A percentile compares a stretch with the other conserved stretches of the same genome.
These are phyloP conservation scores for Syrista parreyssii DNA, from an alignment of 2,888 invertebrate species.

Conservation along the genomic window DNA sequence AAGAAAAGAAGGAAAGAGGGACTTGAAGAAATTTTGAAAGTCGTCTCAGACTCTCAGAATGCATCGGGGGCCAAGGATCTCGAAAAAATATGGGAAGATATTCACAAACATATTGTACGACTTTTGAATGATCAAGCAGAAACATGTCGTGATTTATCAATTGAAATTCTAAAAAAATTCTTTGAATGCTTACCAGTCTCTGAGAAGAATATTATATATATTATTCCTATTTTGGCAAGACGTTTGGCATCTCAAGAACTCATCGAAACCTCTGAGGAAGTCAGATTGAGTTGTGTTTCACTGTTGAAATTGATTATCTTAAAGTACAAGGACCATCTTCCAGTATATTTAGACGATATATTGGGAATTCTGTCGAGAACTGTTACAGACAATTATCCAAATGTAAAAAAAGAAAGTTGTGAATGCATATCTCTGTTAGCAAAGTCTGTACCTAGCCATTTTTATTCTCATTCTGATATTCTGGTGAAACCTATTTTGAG, in stretches of 20 bases:
- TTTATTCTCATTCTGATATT: slow-evolving; percentile 80
- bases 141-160: slow-evolving; percentile 72
- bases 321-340: slow-evolving; percentile 73
- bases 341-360: slow-evolving; percentile 80
- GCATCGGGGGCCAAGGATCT: slow-evolving; percentile 64
- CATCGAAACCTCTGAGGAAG: slow-evolving; percentile 81
- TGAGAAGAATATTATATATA: slow-evolving; percentile 79
- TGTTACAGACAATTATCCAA: slow-evolving; percentile 81
- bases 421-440: slow-evolving; percentile 77
- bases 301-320: slow-evolving; percentile 76
- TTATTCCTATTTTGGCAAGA: slow-evolving; percentile 80
- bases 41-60: slow-evolving; percentile 64
- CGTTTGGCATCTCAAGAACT: slow-evolving; percentile 83
- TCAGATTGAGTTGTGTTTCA: slow-evolving; percentile 76
- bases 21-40: slow-evolving; percentile 68
- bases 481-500: slow-evolving; percentile 79
- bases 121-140: slow-evolving; percentile 72
- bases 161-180: slow-evolving; percentile 70
- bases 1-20: slow-evolving; percentile 71
- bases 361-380: slow-evolving; percentile 79
- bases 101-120: slow-evolving; percentile 66
- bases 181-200: slow-evolving; percentile 72
- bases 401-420: slow-evolving; percentile 84
- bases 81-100: slow-evolving; percentile 62
- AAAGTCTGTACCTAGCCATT: slow-evolving; percentile 73